These are phyloP conservation scores for Montipora capitata DNA, from an alignment of 92 coral and sea anemone species.

Conservation along the genomic window DNA sequence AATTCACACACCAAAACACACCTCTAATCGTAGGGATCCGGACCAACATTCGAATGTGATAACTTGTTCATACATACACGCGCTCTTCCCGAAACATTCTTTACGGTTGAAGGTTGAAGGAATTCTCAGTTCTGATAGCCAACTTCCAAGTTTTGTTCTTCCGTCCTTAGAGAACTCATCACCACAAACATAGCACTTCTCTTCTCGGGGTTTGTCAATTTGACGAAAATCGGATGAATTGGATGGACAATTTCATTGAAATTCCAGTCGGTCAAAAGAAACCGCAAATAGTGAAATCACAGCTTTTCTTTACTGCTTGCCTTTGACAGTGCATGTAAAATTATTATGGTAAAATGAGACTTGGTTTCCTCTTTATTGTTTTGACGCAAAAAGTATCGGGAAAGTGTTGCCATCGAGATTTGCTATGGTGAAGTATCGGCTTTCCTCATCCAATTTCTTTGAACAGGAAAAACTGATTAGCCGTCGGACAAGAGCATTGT, in stretches of 20 bases:
- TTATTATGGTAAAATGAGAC: too few relatives aligned
- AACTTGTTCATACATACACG: background rate
- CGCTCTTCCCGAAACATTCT: too few relatives aligned
- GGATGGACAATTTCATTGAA: background rate
- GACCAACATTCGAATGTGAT: background rate
- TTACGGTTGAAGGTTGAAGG: background rate
- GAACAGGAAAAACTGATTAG: background rate
- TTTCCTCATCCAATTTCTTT: background rate
- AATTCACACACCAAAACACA: background rate
- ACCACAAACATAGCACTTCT: background rate
- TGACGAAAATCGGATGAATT: constrained; percentile 1
- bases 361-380: too few relatives aligned
- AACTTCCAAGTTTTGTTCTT: background rate
- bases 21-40: background rate
- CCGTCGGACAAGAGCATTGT: background rate
- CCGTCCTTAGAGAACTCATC: background rate
- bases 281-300: constrained; percentile 9
- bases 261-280: background rate
- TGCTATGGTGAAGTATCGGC: background rate
- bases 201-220: background rate
- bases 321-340: background rate
- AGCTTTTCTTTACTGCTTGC: background rate
- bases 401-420: too few relatives aligned
- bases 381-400: too few relatives aligned
- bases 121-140: background rate